Conservation (phyloP, 2,888 invertebrate genomes). For the Diarsia brunnea region DNA sequence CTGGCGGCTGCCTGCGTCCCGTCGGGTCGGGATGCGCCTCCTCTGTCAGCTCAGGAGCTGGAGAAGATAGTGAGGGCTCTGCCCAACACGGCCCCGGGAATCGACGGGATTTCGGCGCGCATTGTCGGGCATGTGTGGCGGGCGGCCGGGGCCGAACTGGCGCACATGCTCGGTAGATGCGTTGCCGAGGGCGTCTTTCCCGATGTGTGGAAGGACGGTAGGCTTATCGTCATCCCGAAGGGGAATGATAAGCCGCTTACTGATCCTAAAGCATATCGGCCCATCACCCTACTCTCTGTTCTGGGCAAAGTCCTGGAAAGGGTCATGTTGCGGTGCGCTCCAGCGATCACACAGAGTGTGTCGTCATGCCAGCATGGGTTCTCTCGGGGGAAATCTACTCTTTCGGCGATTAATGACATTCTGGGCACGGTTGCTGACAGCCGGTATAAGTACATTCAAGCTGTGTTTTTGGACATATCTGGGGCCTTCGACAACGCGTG, state of each 20-base stretch:
- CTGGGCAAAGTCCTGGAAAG: not conserved
- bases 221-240: not conserved
- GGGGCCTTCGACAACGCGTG: conserved; percentile 72
- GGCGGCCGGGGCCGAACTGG: not conserved
- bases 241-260: not conserved
- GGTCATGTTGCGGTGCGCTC: conserved; percentile 56
- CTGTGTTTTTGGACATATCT: conserved; percentile 67
- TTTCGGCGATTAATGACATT: conserved; percentile 55
- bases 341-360: conserved; percentile 19
- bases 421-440: not conserved
- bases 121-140: not conserved
- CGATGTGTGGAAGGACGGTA: conserved; percentile 58
- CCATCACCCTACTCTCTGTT: not conserved
- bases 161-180: not conserved
- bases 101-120: not conserved
- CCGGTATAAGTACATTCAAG: conserved; percentile 57
- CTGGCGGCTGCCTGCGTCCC: conserved; percentile 55
- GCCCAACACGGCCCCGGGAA: not conserved
- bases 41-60: conserved; percentile 12
- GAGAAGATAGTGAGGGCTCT: not conserved
- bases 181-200: conserved; percentile 62
- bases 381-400: conserved; percentile 62
- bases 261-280: not conserved
- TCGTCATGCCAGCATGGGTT: conserved; percentile 71
- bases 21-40: conserved; percentile 45